Percentiles rank a stretch among this genome's conserved stretches.
Conservation (phyloP, 2,888 invertebrate species). For the Catocala sponsa region DNA sequence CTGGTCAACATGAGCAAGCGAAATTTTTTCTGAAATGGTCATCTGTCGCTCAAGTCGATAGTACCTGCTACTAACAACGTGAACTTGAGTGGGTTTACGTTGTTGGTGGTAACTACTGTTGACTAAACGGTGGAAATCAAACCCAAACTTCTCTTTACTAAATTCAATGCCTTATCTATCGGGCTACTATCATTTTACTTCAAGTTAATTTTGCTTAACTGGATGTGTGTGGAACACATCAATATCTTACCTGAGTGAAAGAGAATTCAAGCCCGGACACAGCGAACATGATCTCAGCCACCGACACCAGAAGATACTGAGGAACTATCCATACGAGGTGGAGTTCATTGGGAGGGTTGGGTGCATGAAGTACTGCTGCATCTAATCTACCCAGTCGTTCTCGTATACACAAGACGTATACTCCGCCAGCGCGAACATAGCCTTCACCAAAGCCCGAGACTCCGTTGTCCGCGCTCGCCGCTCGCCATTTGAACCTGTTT, state of each 20-base stretch:
- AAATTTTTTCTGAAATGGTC: too few species aligned
- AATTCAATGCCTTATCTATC: too few species aligned
- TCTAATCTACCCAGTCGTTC: constrained; percentile 84
- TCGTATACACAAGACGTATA: constrained; percentile 87
- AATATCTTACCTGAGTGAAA: constrained; percentile 90
- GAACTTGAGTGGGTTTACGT: too few species aligned
- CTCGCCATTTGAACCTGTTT: constrained; percentile 75
- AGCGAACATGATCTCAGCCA: constrained; percentile 94
- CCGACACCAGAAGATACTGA: constrained; percentile 93
- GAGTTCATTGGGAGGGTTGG: constrained; percentile 90
- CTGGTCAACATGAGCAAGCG: too few species aligned
- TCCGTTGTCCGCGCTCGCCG: constrained; percentile 66
- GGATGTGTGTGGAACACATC: too few species aligned
- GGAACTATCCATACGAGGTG: constrained; percentile 93
- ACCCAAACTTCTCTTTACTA: too few species aligned
- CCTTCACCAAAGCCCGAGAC: constrained; percentile 75
- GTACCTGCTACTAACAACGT: too few species aligned
- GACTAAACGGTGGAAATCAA: too few species aligned
- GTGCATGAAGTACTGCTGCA: constrained; percentile 87
- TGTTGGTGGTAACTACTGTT: too few species aligned
- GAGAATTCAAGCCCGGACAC: constrained; percentile 95
- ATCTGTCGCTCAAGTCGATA: too few species aligned
- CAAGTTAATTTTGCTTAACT: too few species aligned
- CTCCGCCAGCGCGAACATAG: constrained; percentile 77
- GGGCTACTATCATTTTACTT: too few species aligned